Percentiles rank a stretch among this genome's conserved stretches.
Conservation (phyloP, 1,140 invertebrate genomes). For the Gonioctena quinquepunctata region DNA sequence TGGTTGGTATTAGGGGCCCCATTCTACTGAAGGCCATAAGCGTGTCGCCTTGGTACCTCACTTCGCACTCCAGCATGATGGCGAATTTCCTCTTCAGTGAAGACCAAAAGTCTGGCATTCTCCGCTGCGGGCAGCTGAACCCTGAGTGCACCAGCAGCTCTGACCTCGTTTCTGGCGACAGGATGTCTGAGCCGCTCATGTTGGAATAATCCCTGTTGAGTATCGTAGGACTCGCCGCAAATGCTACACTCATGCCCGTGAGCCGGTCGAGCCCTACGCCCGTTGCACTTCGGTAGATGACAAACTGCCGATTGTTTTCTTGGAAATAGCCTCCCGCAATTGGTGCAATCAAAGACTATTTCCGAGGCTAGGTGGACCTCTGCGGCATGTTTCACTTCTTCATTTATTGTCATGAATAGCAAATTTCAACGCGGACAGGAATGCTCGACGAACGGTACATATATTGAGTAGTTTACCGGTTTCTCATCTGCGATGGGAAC, state of each 20-base stretch:
- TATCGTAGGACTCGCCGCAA: background rate
- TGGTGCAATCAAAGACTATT: background rate
- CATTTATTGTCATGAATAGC: background rate
- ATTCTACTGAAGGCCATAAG: background rate
- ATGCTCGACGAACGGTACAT: background rate
- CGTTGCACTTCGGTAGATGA: background rate
- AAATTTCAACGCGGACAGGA: background rate
- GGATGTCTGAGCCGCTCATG: too few relatives aligned
- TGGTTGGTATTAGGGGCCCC: background rate
- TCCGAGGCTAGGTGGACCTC: background rate
- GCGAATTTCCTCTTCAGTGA: background rate
- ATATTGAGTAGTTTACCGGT: background rate
- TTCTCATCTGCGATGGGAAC: too few relatives aligned
- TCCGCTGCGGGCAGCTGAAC: background rate
- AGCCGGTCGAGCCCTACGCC: too few relatives aligned
- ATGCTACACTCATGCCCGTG: background rate
- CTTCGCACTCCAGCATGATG: background rate
- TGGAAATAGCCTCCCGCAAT: background rate
- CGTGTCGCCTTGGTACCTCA: background rate
- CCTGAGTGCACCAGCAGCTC: background rate
- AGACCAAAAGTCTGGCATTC: background rate
- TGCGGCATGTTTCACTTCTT: background rate
- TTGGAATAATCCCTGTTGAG: too few relatives aligned
- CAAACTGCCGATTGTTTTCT: background rate
- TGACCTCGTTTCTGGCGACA: constrained; percentile 4